Percentiles rank a stretch among this genome's conserved stretches.
Evolutionary conservation across 2,888 invertebrate species (phyloP).

Genomic region (Apodemia duryi): DNA sequence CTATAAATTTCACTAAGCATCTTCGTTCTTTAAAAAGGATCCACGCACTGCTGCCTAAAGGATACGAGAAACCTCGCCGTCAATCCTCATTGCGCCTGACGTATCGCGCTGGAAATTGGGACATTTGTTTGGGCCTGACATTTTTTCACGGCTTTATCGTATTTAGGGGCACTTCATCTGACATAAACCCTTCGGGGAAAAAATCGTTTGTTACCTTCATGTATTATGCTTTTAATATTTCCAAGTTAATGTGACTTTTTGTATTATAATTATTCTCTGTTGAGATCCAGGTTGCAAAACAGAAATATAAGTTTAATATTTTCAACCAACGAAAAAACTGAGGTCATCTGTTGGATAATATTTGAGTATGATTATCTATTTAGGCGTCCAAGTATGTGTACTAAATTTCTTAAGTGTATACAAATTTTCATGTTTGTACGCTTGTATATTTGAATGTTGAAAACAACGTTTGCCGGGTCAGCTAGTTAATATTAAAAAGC

Average conservation of each 20-base stretch:
- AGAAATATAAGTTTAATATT: too few species aligned
- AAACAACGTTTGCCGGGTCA: too few species aligned
- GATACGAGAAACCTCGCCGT: slow-evolving; percentile 15
- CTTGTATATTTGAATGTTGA: too few species aligned
- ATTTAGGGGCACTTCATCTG: slow-evolving; percentile 19
- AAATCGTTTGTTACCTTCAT: not conserved
- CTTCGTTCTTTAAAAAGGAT: not conserved
- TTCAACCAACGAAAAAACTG: too few species aligned
- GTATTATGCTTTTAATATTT: not conserved
- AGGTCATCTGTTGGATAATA: too few species aligned
- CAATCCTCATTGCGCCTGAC: slow-evolving; percentile 29
- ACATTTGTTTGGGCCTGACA: slow-evolving; percentile 24
- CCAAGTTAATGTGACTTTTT: not conserved
- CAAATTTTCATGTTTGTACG: too few species aligned
- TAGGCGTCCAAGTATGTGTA: too few species aligned
- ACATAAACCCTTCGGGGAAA: slow-evolving; percentile 11
- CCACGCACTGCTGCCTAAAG: not conserved
- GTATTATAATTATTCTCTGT: not conserved
- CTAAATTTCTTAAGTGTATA: too few species aligned
- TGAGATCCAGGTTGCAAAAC: too few species aligned
- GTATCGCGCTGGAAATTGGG: slow-evolving; percentile 33
- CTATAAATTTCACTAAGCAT: not conserved
- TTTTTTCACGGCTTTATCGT: slow-evolving; percentile 19
- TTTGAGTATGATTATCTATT: too few species aligned
- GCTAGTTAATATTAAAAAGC: too few species aligned